These are phyloP conservation scores for Chloroceryle inda DNA, from an alignment of 2,797 vertebrate species.

Conservation along the genomic window DNA sequence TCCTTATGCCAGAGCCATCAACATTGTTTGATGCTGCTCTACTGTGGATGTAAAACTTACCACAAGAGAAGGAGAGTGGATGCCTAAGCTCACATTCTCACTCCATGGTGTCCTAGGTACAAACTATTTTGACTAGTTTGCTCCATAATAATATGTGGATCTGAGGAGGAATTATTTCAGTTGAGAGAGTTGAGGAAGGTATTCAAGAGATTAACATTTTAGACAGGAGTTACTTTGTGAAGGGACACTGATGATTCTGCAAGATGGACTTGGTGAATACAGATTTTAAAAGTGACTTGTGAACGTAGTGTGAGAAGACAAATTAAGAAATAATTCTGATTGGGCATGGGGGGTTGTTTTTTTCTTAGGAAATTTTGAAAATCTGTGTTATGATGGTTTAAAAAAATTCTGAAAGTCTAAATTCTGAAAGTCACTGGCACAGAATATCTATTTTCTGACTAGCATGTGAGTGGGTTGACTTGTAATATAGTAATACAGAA, in stretches of 20 bases:
- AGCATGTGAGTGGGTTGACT: not conserved
- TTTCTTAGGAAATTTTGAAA: not conserved
- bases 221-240: not conserved
- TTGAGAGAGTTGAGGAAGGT: not conserved
- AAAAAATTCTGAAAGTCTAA: not conserved
- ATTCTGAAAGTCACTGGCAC: not conserved
- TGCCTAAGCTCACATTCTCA: not conserved
- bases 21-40: not conserved
- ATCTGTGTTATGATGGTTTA: not conserved
- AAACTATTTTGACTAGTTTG: not conserved
- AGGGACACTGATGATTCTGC: not conserved
- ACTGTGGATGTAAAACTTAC: not conserved
- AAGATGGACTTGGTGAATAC: not conserved
- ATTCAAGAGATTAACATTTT: not conserved
- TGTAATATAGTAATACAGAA: not conserved
- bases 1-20: not conserved
- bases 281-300: not conserved
- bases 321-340: not conserved
- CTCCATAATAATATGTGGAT: not conserved
- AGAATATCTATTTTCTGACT: not conserved
- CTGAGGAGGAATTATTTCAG: not conserved
- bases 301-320: not conserved
- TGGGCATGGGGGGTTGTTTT: not conserved
- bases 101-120: accelerated
- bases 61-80: not conserved